Evolutionary conservation across 2,888 invertebrate genomes (phyloP), one percentile per base, ranked within the genome.

Genomic region (Hermaeophaga mercurialis): DNA sequence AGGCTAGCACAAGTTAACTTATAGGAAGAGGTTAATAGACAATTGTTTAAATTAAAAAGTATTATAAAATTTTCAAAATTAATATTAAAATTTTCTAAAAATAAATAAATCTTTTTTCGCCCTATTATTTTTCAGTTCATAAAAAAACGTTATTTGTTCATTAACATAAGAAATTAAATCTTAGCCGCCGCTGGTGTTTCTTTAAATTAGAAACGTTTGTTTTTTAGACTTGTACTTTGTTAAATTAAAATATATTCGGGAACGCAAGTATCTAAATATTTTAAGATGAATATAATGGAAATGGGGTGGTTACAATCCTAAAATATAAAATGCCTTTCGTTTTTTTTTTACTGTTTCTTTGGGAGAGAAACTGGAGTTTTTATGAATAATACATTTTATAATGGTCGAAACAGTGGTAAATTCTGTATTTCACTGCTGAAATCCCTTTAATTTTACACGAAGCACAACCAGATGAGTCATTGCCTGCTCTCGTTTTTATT

Each of bases 401-500:
- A 56, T 56, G 52, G 56, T 34, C 34, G 50, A 53, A 50, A 43
- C 45, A 17, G 46, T 52, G 47, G 52, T 26, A 43, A 53, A 56
- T 53, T 36, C 56, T 24, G 47, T 41, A 56, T 56, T 56, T 46
- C 36, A 26, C 52, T 43, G 39, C 52, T 36, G 41, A 48, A 55
- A 55, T 55, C 34, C 45, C 54, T 54, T 49, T 44, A 50, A 50
- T 50, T 50, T 48, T 44, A 50, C 45, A 49, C 34, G 56, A 46
- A 56, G 56, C 56, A 50, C 49, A 38, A 45, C 39, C 33, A 46
- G 46, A 56, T 58, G 62, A 60, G 57, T 57, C 61, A 58, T 61
- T 39, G 52, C 54, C 36, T 38, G 15, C 58, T 54, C 46, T 46
- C 45, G 54, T 50, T 54, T 54, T 58, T 58, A 48, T 54, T 54